phyloP scores from a whole-genome alignment of 2,888 invertebrate species.

The Pherbina coryleti region DNA sequence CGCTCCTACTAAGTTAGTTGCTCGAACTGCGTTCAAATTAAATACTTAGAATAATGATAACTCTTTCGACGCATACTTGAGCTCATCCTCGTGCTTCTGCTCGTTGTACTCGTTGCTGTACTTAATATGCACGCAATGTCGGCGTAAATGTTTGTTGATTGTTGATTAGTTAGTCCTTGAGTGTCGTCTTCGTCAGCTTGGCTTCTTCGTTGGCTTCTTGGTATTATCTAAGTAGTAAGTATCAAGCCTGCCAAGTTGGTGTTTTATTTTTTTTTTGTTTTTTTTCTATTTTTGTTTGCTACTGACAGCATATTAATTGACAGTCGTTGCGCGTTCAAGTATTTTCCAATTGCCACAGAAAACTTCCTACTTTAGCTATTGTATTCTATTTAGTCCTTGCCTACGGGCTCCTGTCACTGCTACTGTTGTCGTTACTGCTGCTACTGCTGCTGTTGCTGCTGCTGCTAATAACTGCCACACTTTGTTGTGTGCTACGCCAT shows the following conservation, averaged over 20 bases:
- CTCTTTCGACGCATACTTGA: too few relatives aligned
- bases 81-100: not conserved
- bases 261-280: not conserved
- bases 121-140: slow-evolving; percentile 31
- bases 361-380: not conserved
- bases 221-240: not conserved
- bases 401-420: not conserved
- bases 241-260: not conserved
- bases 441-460: not conserved
- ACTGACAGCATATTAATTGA: slow-evolving; percentile 32
- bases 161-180: slow-evolving; percentile 34
- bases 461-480: slow-evolving; percentile 1
- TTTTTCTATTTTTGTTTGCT: not conserved
- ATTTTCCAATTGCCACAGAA: slow-evolving; percentile 26
- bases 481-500: not conserved
- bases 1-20: not conserved
- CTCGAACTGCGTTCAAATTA: not conserved
- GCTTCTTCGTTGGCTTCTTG: not conserved
- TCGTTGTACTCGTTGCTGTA: not conserved
- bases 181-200: not conserved
- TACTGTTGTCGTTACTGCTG: not conserved
- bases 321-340: slow-evolving; percentile 29
- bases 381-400: not conserved
- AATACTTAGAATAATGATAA: not conserved
- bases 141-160: slow-evolving; percentile 32